A percentile compares a stretch with the other conserved stretches of the same genome.
phyloP scores from a whole-genome alignment of 2,797 vertebrate genomes.

The Phrynocephalus guinanensis region DNA sequence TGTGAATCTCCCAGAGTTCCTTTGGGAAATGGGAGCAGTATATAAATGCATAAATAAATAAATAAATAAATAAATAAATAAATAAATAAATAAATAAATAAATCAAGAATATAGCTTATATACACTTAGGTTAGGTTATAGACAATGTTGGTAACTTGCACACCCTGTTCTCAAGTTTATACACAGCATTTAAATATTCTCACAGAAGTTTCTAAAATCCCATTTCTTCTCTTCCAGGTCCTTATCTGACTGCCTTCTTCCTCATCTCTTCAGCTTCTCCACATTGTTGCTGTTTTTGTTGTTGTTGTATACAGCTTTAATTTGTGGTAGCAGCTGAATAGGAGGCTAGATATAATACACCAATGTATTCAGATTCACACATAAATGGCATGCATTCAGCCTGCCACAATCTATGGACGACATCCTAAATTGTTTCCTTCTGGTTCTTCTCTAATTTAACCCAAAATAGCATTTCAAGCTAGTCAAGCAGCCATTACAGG shows the following conservation, averaged over 20 bases:
- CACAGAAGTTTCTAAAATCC: no score
- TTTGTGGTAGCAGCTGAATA: neutral
- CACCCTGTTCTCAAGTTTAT: no score
- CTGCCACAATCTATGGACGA: neutral
- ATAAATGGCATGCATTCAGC: neutral
- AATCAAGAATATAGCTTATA: no score
- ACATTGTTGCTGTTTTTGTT: neutral
- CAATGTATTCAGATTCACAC: neutral
- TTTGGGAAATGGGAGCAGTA: no score
- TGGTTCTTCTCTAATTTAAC: rapidly evolving
- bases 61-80: no score
- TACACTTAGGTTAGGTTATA: no score
- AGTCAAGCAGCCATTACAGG: rapidly evolving
- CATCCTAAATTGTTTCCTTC: neutral
- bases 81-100: no score
- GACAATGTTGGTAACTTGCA: no score
- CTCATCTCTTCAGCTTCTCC: neutral
- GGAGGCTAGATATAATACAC: neutral
- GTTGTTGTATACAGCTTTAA: neutral
- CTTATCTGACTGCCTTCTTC: neutral
- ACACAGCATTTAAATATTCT: no score
- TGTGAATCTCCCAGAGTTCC: no score
- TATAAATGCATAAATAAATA: no score
- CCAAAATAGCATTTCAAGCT: rapidly evolving
- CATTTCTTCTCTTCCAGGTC: no score